Evolutionary conservation across 2,888 invertebrate genomes (phyloP).

Genomic region (Philhelius pedissequus): DNA sequence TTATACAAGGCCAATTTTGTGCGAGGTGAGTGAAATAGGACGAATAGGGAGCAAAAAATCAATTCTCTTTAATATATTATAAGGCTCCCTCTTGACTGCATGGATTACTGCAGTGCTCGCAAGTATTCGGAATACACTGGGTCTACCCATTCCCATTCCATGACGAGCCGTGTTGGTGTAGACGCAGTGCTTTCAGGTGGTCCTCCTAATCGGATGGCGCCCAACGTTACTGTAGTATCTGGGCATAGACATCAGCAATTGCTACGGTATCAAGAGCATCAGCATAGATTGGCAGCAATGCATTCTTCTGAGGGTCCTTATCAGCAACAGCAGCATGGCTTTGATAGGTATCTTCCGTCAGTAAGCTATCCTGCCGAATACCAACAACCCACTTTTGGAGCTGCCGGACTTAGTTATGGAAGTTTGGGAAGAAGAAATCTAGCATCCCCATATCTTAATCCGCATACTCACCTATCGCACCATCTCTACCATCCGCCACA

Average conservation of each 20-base stretch:
- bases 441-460: constrained; percentile 39
- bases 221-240: constrained; percentile 48
- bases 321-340: constrained; percentile 49
- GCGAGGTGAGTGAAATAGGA: not conserved
- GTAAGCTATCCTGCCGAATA: constrained; percentile 31
- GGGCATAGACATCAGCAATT: constrained; percentile 53
- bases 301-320: constrained; percentile 55
- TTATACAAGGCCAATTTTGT: constrained; percentile 52
- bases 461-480: constrained; percentile 45
- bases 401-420: constrained; percentile 37
- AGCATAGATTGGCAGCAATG: constrained; percentile 49
- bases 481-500: constrained; percentile 54
- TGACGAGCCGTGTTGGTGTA: constrained; percentile 51
- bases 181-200: constrained; percentile 52
- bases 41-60: constrained; percentile 42
- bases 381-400: constrained; percentile 28
- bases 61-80: constrained; percentile 58
- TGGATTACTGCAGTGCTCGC: constrained; percentile 57
- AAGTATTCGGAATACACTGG: constrained; percentile 49
- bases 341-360: constrained; percentile 51
- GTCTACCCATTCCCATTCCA: constrained; percentile 20
- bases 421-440: constrained; percentile 45
- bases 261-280: constrained; percentile 55
- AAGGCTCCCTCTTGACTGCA: constrained; percentile 41
- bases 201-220: constrained; percentile 57